Conservation (phyloP, 2,797 vertebrate genomes). For the Dallia pectoralis region DNA sequence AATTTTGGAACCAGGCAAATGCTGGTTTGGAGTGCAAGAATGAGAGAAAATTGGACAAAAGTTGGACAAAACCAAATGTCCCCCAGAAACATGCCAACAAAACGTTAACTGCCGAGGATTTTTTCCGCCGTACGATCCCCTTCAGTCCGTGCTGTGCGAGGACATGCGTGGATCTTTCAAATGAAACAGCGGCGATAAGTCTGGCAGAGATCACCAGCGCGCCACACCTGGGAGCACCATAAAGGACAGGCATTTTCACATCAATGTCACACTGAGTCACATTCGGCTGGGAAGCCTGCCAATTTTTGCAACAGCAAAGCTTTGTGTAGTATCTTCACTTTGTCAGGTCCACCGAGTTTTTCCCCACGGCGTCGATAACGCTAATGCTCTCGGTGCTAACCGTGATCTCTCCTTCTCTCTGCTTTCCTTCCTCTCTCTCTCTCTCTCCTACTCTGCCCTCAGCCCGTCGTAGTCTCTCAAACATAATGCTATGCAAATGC, state of each 20-base stretch:
- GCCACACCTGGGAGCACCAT: slow-evolving; percentile 54
- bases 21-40: no score
- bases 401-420: slow-evolving; percentile 57
- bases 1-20: no score
- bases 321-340: slow-evolving; percentile 61
- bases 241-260: slow-evolving; percentile 50
- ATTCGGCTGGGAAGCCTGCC: slow-evolving; percentile 58
- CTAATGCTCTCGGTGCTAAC: slow-evolving; percentile 56
- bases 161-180: not conserved
- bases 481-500: slow-evolving; percentile 53
- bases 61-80: no score
- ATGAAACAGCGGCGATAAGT: slow-evolving; percentile 33
- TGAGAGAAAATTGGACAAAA: no score
- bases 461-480: slow-evolving; percentile 45
- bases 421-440: slow-evolving; percentile 50
- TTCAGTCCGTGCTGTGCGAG: no score
- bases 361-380: slow-evolving; percentile 55
- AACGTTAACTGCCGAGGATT: no score
- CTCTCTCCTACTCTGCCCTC: slow-evolving; percentile 43
- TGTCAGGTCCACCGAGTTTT: slow-evolving; percentile 51
- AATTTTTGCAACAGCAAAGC: slow-evolving; percentile 58
- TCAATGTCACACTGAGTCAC: slow-evolving; percentile 53
- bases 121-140: no score
- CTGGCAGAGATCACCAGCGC: slow-evolving; percentile 37
- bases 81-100: no score